Evolutionary conservation across 2,797 vertebrate species (phyloP), one percentile per base, ranked within the genome.

Genomic region (Nothura maculosa): DNA sequence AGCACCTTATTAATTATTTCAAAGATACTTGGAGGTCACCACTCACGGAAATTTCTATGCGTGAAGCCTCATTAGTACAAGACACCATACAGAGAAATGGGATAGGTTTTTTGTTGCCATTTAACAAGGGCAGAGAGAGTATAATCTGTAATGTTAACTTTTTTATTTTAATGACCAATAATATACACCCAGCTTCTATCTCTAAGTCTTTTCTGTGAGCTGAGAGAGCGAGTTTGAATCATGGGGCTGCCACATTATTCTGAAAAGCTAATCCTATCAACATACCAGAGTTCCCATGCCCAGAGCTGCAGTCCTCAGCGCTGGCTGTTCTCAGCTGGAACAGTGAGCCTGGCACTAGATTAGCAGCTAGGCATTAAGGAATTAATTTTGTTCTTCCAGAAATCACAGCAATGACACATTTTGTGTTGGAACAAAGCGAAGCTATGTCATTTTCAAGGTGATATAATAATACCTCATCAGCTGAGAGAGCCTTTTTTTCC

Each of bases 1-100:
- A 97, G 96, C 93, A 97, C 92, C 92, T 96, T 97, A 97, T 96
- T 98, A 98, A 98, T 98, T 97, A 97, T 98, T 97, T 97, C 97
- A 97, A 97, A 98, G 97, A 95, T 90, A 97, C 93, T 90, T 97
- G 95, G 97, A 98, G 97, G 97, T 98, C 97, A 98, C 85, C 64
- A 93, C 95, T 97, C 94, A 92, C 40, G 92, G 86, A 92, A 96
- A 96, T 96, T 93, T 96, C 97, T 95, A 15, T 93, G 94, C 97
- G 96, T 96, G 96, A 94, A 95, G 92, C 89, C 93, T 97, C 96
- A 97, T 97, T 97, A 98, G 94, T 94, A 96, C 84, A 94, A 94
- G 96, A 94, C 79, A 92, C 60, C 93, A 92, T 64, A 94, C 72
- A 78, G 92, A 72, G 91, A 96, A 58, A 89, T 62, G 68, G 67